Conservation (phyloP, 2,113 vertebrate species). For the Hemibagrus wyckioides region DNA sequence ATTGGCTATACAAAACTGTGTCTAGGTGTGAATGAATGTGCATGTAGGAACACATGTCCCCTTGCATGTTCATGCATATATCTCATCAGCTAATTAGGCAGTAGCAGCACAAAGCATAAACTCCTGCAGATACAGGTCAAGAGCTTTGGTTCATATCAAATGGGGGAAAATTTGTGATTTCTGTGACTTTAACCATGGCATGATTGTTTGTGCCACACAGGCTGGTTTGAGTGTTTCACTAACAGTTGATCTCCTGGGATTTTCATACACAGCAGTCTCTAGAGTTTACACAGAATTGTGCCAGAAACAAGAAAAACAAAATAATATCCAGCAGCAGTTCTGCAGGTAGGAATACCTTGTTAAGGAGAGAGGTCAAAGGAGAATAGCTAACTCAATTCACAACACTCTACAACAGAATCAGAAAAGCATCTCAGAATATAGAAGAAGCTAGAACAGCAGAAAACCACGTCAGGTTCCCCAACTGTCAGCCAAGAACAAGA, state of each 20-base stretch:
- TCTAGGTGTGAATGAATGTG: neutral
- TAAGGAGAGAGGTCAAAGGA: neutral
- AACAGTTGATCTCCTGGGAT: neutral
- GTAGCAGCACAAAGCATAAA: neutral
- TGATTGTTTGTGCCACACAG: neutral
- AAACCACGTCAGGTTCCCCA: neutral
- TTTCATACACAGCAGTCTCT: neutral
- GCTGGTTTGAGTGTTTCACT: neutral
- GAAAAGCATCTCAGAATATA: neutral
- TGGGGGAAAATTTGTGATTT: neutral
- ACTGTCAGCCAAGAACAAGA: neutral
- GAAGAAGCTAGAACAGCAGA: neutral
- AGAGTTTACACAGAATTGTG: neutral
- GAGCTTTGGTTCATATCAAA: neutral
- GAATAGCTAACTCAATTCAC: neutral
- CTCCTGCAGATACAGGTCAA: neutral
- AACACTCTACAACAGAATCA: neutral
- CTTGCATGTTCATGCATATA: neutral
- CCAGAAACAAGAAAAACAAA: neutral
- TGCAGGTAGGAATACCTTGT: neutral
- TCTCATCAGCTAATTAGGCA: neutral
- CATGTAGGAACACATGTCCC: neutral
- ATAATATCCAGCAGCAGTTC: neutral
- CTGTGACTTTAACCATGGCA: neutral
- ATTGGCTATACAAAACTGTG: neutral